phyloP scores from a whole-genome alignment of 2,888 invertebrate species.

The Ectemnius cavifrons region DNA sequence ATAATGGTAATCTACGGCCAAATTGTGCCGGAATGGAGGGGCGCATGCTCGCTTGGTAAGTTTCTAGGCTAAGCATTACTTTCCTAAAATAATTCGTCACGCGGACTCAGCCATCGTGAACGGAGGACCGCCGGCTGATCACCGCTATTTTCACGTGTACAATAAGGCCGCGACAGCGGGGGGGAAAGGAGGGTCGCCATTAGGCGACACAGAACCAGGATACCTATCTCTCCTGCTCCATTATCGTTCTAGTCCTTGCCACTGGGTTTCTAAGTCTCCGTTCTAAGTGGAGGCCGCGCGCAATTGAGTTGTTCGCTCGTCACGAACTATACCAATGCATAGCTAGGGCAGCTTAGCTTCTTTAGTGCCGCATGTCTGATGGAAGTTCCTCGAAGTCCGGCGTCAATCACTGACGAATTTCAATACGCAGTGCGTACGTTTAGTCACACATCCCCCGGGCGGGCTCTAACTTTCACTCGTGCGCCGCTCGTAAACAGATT shows the following conservation, averaged over 20 bases:
- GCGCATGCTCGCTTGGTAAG: conserved; percentile 30
- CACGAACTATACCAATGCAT: too few relatives aligned
- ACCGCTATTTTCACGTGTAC: conserved; percentile 12
- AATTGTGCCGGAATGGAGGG: conserved; percentile 28
- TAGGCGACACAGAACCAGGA: conserved; percentile 45
- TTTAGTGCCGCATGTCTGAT: too few relatives aligned
- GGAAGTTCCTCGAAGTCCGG: too few relatives aligned
- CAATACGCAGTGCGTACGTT: too few relatives aligned
- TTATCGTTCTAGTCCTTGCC: not conserved
- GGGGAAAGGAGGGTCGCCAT: conserved; percentile 29
- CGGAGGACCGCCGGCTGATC: conserved; percentile 12
- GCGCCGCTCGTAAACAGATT: too few relatives aligned
- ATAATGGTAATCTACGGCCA: conserved; percentile 9
- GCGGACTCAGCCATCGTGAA: conserved; percentile 22
- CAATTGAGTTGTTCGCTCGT: too few relatives aligned
- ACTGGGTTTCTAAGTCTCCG: too few relatives aligned
- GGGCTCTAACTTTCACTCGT: too few relatives aligned
- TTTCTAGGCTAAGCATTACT: conserved; percentile 52
- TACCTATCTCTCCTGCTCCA: not conserved
- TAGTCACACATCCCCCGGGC: too few relatives aligned
- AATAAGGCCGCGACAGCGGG: conserved; percentile 28
- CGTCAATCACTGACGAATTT: too few relatives aligned
- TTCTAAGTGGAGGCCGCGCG: too few relatives aligned
- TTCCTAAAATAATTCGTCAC: conserved; percentile 41
- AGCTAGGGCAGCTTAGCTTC: too few relatives aligned